These are phyloP conservation scores for Clavelina lepadiformis DNA, from an alignment of 23 tunicate species.

Conservation along the genomic window DNA sequence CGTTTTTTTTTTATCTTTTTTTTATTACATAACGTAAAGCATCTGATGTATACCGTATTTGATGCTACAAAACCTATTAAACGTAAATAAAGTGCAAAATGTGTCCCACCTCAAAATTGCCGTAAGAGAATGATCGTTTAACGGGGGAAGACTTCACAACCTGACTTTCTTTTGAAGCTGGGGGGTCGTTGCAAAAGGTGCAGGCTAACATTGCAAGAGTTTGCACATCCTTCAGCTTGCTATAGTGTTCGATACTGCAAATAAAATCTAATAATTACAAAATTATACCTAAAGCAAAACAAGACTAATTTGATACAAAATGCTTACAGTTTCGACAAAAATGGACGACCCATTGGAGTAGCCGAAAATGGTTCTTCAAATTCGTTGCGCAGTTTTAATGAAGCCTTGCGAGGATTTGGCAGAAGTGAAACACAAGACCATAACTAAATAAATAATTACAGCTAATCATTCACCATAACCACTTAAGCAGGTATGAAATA, in stretches of 20 bases:
- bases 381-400: conserved; percentile 10
- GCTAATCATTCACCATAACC: neutral
- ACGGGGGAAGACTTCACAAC: neutral
- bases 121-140: conserved; percentile 21
- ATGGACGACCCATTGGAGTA: conserved; percentile 5
- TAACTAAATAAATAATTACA: neutral
- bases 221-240: conserved; percentile 45
- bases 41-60: neutral
- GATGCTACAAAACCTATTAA: neutral
- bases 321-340: conserved; percentile 20
- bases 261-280: neutral
- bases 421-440: conserved; percentile 23
- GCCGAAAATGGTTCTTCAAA: neutral
- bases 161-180: neutral
- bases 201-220: conserved; percentile 56
- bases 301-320: neutral
- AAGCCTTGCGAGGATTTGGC: conserved; percentile 3
- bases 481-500: neutral
- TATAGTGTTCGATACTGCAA: conserved; percentile 48
- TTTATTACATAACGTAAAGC: neutral
- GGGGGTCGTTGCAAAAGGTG: conserved; percentile 13
- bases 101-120: conserved; percentile 9
- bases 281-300: neutral
- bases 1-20: neutral
- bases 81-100: too few relatives aligned